These are phyloP conservation scores for Kradibia gibbosae DNA, from an alignment of 1,140 invertebrate genomes.

Conservation along the genomic window DNA sequence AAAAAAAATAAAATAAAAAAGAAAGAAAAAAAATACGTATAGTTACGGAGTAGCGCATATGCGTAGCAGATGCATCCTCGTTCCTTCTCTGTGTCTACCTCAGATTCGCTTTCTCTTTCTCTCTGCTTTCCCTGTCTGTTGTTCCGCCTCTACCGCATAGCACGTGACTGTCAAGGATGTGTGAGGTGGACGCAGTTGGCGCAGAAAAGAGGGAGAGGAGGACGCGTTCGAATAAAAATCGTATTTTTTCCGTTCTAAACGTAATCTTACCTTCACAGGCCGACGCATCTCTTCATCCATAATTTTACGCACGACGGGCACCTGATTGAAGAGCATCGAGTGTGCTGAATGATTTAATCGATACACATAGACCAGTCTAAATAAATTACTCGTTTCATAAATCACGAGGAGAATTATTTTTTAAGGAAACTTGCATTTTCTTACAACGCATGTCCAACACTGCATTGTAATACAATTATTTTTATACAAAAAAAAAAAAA, in stretches of 20 bases:
- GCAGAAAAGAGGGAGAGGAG: slow-evolving; percentile 6
- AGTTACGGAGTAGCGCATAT: slow-evolving; percentile 27
- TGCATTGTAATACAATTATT: no score
- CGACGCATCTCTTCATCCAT: not conserved
- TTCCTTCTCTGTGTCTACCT: no score
- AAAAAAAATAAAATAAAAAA: no score
- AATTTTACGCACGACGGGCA: not conserved
- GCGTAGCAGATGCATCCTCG: slow-evolving; percentile 39
- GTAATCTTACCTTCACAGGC: not conserved
- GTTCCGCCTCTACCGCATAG: not conserved
- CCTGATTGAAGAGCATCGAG: not conserved
- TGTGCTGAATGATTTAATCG: not conserved
- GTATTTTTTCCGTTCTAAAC: not conserved
- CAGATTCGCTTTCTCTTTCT: not conserved
- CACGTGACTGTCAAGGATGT: slow-evolving; percentile 1
- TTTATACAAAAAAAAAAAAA: no score
- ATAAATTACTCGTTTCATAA: no score
- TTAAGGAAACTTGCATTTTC: no score
- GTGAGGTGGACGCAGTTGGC: not conserved
- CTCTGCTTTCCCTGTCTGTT: not conserved
- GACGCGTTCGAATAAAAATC: slow-evolving; percentile 28
- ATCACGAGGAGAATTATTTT: no score
- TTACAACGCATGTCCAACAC: no score
- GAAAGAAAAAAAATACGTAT: not conserved
- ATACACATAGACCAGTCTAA: no score